Conservation (phyloP, 2,888 invertebrate species). For the Sialis lutaria region DNA sequence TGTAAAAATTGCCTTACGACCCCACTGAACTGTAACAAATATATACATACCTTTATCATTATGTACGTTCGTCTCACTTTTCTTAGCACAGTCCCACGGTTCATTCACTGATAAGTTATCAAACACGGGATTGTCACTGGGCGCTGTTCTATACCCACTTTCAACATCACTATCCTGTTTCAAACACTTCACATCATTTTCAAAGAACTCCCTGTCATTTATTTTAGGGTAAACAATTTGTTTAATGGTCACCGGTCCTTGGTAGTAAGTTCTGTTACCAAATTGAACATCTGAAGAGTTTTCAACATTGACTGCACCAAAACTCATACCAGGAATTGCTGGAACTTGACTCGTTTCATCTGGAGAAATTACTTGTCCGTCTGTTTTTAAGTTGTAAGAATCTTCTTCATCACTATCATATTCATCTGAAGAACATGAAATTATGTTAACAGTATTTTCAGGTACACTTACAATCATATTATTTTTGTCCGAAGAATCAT, state of each 20-base stretch:
- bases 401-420: constrained; percentile 9
- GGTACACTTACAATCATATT: not conserved
- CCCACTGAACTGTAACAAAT: no score
- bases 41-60: no score
- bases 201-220: constrained; percentile 11
- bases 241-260: constrained; percentile 62
- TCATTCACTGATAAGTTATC: not conserved
- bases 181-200: constrained; percentile 11
- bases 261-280: constrained; percentile 58
- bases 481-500: not conserved
- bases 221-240: constrained; percentile 39
- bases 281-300: constrained; percentile 57
- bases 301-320: constrained; percentile 44
- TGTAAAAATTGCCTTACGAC: no score
- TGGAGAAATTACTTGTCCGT: constrained; percentile 7
- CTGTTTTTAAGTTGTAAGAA: constrained; percentile 7
- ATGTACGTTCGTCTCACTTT: no score
- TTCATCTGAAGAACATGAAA: constrained; percentile 4
- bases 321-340: constrained; percentile 16
- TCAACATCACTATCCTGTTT: constrained; percentile 1
- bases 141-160: not conserved
- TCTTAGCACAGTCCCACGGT: no score
- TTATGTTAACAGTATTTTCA: not conserved
- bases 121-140: not conserved
- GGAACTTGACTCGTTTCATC: constrained; percentile 5